Evolutionary conservation across 2,113 vertebrate species (phyloP).

Genomic region (Noturus placidus): DNA sequence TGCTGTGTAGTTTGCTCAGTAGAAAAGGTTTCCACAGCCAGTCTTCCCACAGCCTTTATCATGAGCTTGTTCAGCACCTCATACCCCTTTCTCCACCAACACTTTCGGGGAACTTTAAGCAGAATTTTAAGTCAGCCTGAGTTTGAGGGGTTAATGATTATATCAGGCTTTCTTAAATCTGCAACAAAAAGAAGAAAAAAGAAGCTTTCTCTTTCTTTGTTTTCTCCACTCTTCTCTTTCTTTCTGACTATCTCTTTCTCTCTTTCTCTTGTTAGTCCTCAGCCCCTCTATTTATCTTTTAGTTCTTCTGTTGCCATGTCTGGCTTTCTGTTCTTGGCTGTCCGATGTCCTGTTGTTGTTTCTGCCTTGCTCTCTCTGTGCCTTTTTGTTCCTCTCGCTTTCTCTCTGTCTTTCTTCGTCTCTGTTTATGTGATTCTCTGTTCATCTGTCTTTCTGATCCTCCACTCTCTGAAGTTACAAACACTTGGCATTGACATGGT

Average conservation of each 20-base stretch:
- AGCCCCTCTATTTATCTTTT: not conserved
- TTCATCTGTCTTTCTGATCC: not conserved
- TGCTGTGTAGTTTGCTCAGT: conserved; percentile 1
- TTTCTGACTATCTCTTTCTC: not conserved
- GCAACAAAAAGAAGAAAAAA: not conserved
- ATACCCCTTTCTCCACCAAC: not conserved
- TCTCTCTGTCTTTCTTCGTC: not conserved
- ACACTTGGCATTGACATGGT: not conserved
- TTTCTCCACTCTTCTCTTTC: not conserved
- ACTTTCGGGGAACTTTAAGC: not conserved
- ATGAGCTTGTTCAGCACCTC: not conserved
- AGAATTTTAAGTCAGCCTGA: not conserved
- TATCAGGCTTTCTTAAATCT: not conserved
- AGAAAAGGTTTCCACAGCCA: conserved; percentile 26
- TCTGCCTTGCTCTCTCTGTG: not conserved
- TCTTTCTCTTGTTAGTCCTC: not conserved
- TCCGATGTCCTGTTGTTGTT: not conserved
- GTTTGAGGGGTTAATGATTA: not conserved
- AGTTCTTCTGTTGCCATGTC: not conserved
- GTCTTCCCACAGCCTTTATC: conserved; percentile 26
- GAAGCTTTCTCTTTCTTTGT: not conserved
- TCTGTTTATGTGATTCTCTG: not conserved
- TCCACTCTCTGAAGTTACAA: not conserved
- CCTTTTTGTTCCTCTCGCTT: not conserved
- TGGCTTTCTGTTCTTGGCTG: not conserved